Percentiles rank a stretch among this genome's conserved stretches.
Conservation (phyloP, 2,113 vertebrate genomes). For the Apteryx mantelli region DNA sequence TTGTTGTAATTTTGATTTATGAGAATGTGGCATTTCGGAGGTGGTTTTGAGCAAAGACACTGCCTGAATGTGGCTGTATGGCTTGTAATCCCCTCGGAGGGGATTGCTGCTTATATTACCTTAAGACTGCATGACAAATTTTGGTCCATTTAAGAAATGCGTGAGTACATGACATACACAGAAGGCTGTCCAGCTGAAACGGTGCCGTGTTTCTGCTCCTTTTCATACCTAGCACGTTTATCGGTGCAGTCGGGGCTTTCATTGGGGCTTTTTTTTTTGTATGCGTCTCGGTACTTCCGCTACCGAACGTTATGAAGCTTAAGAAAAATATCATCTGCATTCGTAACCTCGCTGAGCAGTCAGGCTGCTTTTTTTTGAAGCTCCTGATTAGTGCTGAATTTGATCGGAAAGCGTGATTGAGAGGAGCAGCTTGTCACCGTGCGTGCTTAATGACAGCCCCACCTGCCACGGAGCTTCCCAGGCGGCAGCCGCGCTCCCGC, state of each 20-base stretch:
- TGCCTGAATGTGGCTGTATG: not conserved
- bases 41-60: not conserved
- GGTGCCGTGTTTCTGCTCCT: not conserved
- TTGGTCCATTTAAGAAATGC: not conserved
- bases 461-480: conserved; percentile 56
- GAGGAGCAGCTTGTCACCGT: conserved; percentile 55
- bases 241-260: not conserved
- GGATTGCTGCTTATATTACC: not conserved
- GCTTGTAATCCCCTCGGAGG: not conserved
- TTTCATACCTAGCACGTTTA: not conserved
- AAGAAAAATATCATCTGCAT: conserved; percentile 44
- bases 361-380: conserved; percentile 12
- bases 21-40: not conserved
- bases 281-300: not conserved
- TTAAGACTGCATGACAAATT: not conserved
- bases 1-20: not conserved
- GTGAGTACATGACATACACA: no score
- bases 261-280: not conserved
- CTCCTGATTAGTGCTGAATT: conserved; percentile 74
- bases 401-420: conserved; percentile 69
- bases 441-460: conserved; percentile 71
- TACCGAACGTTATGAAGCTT: not conserved
- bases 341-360: conserved; percentile 67
- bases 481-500: conserved; percentile 37
- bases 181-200: not conserved